Base-by-base conservation (phyloP, 2,797 vertebrate genomes). In the Rallus crepitans region DNA sequence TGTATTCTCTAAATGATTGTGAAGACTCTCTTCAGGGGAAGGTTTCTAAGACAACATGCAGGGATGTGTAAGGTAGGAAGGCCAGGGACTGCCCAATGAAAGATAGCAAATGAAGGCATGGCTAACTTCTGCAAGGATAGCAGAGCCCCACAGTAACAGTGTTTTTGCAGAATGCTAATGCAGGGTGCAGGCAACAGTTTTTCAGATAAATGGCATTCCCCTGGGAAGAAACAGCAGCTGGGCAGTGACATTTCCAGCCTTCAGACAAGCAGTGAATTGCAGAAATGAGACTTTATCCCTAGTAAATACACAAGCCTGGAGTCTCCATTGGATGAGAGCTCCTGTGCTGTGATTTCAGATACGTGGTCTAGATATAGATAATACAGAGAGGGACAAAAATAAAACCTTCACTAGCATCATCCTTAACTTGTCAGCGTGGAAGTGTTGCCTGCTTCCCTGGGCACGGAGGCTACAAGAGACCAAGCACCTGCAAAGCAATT, bases 401-500 rank as follows among this genome's bases (percentile, higher is more conserved):
- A 45, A 40, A 82, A 39, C 12, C 9, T 40, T 91, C 53, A 2
- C 25, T 33, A 30, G 40, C 47, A 72, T 65, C 61, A 18, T 18
- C 69, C 50, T 48, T 59, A 65, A 88, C 82, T 83, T 81, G 59
- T 6, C 33, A 56, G 45, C 7, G 18, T 65, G 59, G 35, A 47
- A 88, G 64, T 6, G 40, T 37, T 55, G 55, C 69, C 64, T 15
- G 50, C 40, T 63, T 73, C 71, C 52, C 75, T 2, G 33, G 24
- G 78, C 42, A 50, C 2, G 47, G 65, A n/a, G 45, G 53, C 75
- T 82, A 48, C 56, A 7, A 50, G 53, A 57, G 33, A 35, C 53
- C 30, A 19, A 83, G 84, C 87, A 20, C 40, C 93, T n/a, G 72
- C 92, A 59, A 12, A 61, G 87, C 94, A 90, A 82, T 94, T 91